Evolutionary conservation across 2,797 vertebrate species (phyloP).

Genomic region (Scolopax rusticola): DNA sequence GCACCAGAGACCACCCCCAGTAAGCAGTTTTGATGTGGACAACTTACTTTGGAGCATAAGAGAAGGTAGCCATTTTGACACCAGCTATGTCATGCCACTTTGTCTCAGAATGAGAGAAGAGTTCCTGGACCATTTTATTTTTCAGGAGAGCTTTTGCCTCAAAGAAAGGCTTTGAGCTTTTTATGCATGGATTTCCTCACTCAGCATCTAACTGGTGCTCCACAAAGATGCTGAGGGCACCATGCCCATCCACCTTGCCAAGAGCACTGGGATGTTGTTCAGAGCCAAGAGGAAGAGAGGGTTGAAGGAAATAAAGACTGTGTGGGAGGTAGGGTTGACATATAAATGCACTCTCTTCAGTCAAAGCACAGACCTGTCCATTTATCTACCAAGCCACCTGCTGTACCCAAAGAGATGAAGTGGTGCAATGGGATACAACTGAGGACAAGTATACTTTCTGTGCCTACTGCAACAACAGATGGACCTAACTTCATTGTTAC

Average conservation of each 20-base stretch:
- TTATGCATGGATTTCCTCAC: background rate
- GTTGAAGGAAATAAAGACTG: background rate
- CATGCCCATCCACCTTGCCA: slow-evolving; percentile 3
- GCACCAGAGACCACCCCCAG: background rate
- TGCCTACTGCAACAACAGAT: slow-evolving; percentile 49
- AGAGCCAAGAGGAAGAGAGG: background rate
- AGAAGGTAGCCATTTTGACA: background rate
- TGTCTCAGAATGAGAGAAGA: background rate
- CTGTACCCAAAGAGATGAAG: background rate
- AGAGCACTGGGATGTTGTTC: background rate
- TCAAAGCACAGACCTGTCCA: background rate
- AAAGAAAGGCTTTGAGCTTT: background rate
- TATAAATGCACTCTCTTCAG: background rate
- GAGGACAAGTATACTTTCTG: background rate
- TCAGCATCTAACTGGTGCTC: background rate
- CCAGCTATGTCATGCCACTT: background rate
- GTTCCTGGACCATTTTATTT: background rate
- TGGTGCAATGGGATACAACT: background rate
- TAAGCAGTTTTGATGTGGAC: background rate
- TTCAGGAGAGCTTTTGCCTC: background rate
- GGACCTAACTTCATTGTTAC: slow-evolving; percentile 36
- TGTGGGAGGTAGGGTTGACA: background rate
- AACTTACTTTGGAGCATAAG: background rate
- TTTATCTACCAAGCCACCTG: background rate
- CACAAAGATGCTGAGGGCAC: slow-evolving; percentile 1